Evolutionary conservation across 2,888 invertebrate genomes (phyloP).

Genomic region (Monoplex corrugatus): DNA sequence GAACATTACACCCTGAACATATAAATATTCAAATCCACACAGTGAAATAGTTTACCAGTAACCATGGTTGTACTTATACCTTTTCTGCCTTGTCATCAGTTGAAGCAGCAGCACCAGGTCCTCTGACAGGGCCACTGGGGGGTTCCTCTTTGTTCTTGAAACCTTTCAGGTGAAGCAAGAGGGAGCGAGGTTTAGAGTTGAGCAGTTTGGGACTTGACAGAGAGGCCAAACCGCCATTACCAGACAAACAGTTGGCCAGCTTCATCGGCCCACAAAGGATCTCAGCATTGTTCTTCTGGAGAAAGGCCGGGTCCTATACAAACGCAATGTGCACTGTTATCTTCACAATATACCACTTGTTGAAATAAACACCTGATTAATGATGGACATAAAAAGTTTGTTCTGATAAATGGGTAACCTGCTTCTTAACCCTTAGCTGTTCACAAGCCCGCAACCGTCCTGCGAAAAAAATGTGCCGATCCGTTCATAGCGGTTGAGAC

Average conservation of each 20-base stretch:
- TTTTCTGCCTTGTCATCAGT: conserved; percentile 46
- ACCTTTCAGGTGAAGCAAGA: conserved; percentile 79
- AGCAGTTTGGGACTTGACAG: conserved; percentile 88
- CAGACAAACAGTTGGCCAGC: conserved; percentile 90
- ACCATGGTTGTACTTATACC: conserved; percentile 1
- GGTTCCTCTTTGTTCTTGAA: conserved; percentile 62
- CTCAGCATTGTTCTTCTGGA: conserved; percentile 93
- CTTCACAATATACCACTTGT: too few relatives aligned
- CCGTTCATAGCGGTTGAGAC: too few relatives aligned
- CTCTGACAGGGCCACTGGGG: background rate
- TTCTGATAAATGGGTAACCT: too few relatives aligned
- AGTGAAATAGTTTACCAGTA: background rate
- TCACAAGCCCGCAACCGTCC: too few relatives aligned
- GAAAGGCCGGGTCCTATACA: conserved; percentile 85
- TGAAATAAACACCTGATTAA: too few relatives aligned
- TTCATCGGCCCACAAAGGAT: conserved; percentile 94
- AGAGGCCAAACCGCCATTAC: conserved; percentile 91
- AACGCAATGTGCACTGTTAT: too few relatives aligned
- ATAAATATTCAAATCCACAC: conserved; percentile 26
- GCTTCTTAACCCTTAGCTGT: too few relatives aligned
- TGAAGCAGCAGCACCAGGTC: background rate
- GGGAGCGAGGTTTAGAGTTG: conserved; percentile 77
- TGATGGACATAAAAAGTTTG: too few relatives aligned
- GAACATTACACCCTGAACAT: too few relatives aligned
- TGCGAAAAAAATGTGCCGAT: too few relatives aligned